These are phyloP conservation scores for Oreochromis grahami DNA, from an alignment of 2,797 vertebrate species.

Conservation along the genomic window DNA sequence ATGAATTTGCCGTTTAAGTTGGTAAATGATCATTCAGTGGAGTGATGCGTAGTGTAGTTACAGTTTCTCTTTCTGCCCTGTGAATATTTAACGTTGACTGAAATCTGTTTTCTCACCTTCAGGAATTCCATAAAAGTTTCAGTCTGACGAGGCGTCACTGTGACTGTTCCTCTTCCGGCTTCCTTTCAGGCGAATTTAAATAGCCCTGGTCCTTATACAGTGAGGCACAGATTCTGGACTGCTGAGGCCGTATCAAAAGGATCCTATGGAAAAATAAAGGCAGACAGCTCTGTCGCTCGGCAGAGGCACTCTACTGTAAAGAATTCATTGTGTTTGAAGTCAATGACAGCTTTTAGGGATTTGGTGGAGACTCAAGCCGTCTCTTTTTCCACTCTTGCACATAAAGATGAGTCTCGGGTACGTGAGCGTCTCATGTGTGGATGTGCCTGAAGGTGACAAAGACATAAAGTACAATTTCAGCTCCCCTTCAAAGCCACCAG, in stretches of 20 bases:
- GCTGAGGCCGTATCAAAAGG: conserved; percentile 51
- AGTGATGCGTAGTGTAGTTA: conserved; percentile 4
- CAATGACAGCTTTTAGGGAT: conserved; percentile 73
- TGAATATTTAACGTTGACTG: conserved; percentile 6
- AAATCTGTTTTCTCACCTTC: background rate
- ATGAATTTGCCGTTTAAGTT: conserved; percentile 55
- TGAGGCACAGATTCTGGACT: conserved; percentile 16
- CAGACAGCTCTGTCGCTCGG: conserved; percentile 20
- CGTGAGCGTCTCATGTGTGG: background rate
- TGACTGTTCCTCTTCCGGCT: background rate
- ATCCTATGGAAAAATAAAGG: conserved; percentile 57
- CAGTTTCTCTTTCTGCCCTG: background rate
- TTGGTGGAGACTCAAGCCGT: conserved; percentile 52
- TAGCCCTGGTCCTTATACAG: background rate
- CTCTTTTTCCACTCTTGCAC: conserved; percentile 45
- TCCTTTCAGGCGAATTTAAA: background rate
- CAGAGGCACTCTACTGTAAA: conserved; percentile 53
- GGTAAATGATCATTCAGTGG: conserved; percentile 50
- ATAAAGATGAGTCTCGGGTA: conserved; percentile 39
- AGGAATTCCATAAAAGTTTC: background rate
- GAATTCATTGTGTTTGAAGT: conserved; percentile 60
- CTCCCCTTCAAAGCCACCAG: conserved; percentile 19
- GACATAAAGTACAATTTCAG: conserved; percentile 32
- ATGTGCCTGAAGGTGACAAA: conserved; percentile 53
- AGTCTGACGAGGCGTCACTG: background rate